Evolutionary conservation across 2,797 vertebrate genomes (phyloP).

Genomic region (Oreortyx pictus): DNA sequence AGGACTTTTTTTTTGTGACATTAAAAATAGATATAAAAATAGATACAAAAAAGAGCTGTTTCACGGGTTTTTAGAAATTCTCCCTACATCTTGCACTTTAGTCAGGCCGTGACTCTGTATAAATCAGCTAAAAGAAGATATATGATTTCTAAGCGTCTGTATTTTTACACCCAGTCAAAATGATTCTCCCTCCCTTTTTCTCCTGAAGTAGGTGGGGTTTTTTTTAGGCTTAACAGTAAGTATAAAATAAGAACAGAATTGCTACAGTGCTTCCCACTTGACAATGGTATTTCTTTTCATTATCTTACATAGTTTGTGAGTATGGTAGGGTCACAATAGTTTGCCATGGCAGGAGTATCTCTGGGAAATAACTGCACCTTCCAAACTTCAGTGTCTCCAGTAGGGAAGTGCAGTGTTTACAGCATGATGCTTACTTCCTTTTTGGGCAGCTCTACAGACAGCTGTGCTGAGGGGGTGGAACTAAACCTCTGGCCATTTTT

Average conservation of each 20-base stretch:
- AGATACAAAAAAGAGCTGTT: not conserved
- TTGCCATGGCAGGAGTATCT: not conserved
- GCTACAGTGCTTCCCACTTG: not conserved
- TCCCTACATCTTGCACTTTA: conserved; percentile 25
- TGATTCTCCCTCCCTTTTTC: not conserved
- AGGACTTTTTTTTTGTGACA: not conserved
- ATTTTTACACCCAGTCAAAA: not conserved
- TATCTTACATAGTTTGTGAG: not conserved
- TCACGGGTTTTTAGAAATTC: conserved; percentile 33
- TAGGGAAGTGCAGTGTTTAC: conserved; percentile 43
- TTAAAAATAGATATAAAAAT: not conserved
- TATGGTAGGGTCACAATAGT: not conserved
- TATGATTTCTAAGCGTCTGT: not conserved
- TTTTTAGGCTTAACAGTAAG: not conserved
- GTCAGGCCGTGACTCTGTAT: conserved; percentile 1
- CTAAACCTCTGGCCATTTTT: conserved; percentile 23
- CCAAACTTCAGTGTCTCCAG: conserved; percentile 30
- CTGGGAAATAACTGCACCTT: not conserved
- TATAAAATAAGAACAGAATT: not conserved
- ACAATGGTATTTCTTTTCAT: not conserved
- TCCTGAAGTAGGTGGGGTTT: not conserved
- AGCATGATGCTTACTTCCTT: conserved; percentile 34
- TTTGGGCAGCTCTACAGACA: conserved; percentile 56
- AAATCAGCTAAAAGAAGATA: not conserved
- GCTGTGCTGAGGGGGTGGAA: conserved; percentile 65